Base-by-base conservation (phyloP, 2,113 vertebrate genomes). In the Pandion haliaetus region DNA sequence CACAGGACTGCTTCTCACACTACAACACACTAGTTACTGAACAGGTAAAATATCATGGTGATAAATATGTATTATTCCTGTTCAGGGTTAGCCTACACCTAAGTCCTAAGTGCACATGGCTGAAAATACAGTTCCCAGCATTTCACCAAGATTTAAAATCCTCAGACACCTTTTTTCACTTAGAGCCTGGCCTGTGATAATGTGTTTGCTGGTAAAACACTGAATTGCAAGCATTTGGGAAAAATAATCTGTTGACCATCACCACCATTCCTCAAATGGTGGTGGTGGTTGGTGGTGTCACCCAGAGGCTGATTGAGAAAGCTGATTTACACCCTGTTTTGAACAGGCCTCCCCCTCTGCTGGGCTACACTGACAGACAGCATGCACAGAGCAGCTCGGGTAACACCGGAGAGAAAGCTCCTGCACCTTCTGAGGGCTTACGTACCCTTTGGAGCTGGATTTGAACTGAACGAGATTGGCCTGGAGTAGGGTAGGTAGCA, bases 21-120 rank as follows among this genome's bases (percentile, higher is more conserved):
- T 14, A 2, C 38, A 20, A 7, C 38, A 54, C 23, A 17, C 9
- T 0, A 0, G 6, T 13, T 87, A 40, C n/a, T 5, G 11, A 85
- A 31, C 26, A 34, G 29, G 44, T 86, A 34, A 57, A 44, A 85
- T 76, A 50, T 0, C 9, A 8, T 7, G 0, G 26, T 42, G 29
- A 19, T 59, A 50, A 79, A 89, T 13, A 84, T 0, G 1, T 2
- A 14, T 24, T 16, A 17, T 31, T 72, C 20, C 23, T 65, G 7
- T 61, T 69, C 24, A 25, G 5, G 1, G 17, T 18, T 38, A 87
- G 74, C 26, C 52, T 85, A 36, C 9, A 28, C 16, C 32, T 65
- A 87, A 9, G 12, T 79, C 28, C 8, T 9, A 34, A 40, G 4
- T 16, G 29, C 10, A 31, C 1, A 16, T 21, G 32, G 19, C n/a